These are phyloP conservation scores for Ammodytes dubius DNA, from an alignment of 2,113 vertebrate species.

Conservation along the genomic window DNA sequence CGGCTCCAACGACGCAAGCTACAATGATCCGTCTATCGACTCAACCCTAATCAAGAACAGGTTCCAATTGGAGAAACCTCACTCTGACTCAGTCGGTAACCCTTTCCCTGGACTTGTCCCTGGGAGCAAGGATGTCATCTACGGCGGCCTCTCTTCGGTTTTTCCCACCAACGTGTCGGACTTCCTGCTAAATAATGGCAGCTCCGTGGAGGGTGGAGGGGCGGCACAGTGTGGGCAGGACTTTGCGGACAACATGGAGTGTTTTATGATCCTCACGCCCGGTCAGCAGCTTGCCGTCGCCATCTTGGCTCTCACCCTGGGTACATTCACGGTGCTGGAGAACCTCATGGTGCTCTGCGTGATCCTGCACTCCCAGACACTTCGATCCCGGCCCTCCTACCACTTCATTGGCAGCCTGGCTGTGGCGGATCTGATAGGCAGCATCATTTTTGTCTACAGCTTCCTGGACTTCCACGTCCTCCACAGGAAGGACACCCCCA, in stretches of 20 bases:
- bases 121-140: constrained; percentile 87
- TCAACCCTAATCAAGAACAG: constrained; percentile 88
- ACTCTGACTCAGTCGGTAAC: constrained; percentile 89
- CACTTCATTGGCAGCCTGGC: constrained; percentile 99
- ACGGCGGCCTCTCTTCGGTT: constrained; percentile 82
- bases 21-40: constrained; percentile 88
- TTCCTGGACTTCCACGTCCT: constrained; percentile 99
- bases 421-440: constrained; percentile 95
- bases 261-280: constrained; percentile 98
- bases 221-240: constrained; percentile 92
- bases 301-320: constrained; percentile 93
- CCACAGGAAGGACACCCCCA: constrained; percentile 95
- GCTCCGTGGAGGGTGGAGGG: constrained; percentile 84
- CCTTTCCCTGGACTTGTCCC: constrained; percentile 90
- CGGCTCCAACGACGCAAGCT: constrained; percentile 93
- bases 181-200: constrained; percentile 87
- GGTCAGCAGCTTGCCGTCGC: constrained; percentile 94
- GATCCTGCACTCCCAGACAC: constrained; percentile 94
- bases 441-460: constrained; percentile 99
- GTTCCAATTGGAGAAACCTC: constrained; percentile 90
- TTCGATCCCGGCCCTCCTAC: constrained; percentile 96
- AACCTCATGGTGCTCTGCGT: constrained; percentile 95
- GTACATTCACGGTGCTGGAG: constrained; percentile 97
- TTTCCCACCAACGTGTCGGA: constrained; percentile 92
- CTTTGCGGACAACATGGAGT: constrained; percentile 97